Percentiles rank a stretch among this genome's conserved stretches.
Conservation (phyloP, 1,140 invertebrate species). For the Cotesia chilonis region DNA sequence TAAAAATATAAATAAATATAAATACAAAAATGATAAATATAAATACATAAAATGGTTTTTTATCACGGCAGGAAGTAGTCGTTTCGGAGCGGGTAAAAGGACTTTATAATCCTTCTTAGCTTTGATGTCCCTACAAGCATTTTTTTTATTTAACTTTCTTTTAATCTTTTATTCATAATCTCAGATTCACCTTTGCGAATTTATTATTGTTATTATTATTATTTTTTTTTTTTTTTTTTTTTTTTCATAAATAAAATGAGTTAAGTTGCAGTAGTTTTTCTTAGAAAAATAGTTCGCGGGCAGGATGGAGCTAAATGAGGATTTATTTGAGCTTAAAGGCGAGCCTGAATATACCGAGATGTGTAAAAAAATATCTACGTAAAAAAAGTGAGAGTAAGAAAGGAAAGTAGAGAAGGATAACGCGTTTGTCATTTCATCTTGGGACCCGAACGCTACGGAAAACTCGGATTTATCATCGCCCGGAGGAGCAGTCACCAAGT, state of each 20-base stretch:
- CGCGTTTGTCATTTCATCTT: slow-evolving; percentile 19
- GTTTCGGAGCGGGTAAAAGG: not conserved
- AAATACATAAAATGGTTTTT: slow-evolving; percentile 2
- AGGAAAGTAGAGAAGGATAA: slow-evolving; percentile 16
- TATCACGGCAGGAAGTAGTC: slow-evolving; percentile 3
- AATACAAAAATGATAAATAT: not conserved
- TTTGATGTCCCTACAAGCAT: too few relatives aligned
- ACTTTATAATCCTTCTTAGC: too few relatives aligned
- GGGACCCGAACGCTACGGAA: not conserved
- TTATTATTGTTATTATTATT: too few relatives aligned
- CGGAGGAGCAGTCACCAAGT: not conserved
- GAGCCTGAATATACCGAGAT: not conserved
- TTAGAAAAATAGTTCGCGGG: not conserved
- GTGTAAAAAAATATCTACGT: not conserved
- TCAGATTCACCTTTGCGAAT: too few relatives aligned
- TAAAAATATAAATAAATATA: not conserved
- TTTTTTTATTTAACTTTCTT: not conserved
- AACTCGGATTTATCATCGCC: slow-evolving; percentile 25
- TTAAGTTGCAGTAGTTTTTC: too few relatives aligned
- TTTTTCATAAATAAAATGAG: not conserved
- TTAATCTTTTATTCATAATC: not conserved
- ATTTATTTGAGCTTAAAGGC: slow-evolving; percentile 20
- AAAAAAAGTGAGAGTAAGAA: not conserved
- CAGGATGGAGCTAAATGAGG: slow-evolving; percentile 15
- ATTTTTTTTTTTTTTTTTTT: not conserved